Evolutionary conservation across 2,888 invertebrate genomes (phyloP), one percentile per base, ranked within the genome.

Genomic region (Torymus aiolomorphi): DNA sequence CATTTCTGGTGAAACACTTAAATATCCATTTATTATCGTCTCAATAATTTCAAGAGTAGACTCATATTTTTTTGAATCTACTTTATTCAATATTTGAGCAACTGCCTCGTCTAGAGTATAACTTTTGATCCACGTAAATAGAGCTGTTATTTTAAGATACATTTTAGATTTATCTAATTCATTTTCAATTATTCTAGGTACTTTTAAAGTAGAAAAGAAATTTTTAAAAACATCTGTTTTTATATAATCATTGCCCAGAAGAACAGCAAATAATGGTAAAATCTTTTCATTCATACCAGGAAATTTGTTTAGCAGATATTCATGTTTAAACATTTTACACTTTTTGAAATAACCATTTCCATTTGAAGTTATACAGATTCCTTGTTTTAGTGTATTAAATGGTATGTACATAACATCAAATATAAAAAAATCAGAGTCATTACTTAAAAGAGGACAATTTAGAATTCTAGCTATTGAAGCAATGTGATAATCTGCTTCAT

Each of bases 371-470:
- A 92, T 4, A 92, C 89, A 3, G 8, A 42, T 42, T 42, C 42
- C 8, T 42, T 5, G 1, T 5, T 94, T 92, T 10, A 96, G 87
- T 31, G 94, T 94, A 24, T 93, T 92, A 82, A 96, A 93, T 0
- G 96, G 96, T 82, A 98, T 95, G 84, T 97, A 97, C 1, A 92
- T 90, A 0, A 96, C 94, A 90, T 96, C 95, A 89, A 95, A 97
- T 82, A 98, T 95, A 87, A 95, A 97, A 91, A 97, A 98, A 91
- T 98, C 98, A 0, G 98, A 98, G 90, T 98, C 98, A 84, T 95
- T 96, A 86, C 97, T 97, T 3, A 98, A 89, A 1, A 98, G 95
- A 0, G 97, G 97, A 85, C 97, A 97, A 56, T 94, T 92, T 0
- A 97, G 91, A 77, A 93, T 92, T 83, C 94, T 93, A 0, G 97